Conservation (phyloP, 2,888 invertebrate species). For the Anodontia alba region DNA sequence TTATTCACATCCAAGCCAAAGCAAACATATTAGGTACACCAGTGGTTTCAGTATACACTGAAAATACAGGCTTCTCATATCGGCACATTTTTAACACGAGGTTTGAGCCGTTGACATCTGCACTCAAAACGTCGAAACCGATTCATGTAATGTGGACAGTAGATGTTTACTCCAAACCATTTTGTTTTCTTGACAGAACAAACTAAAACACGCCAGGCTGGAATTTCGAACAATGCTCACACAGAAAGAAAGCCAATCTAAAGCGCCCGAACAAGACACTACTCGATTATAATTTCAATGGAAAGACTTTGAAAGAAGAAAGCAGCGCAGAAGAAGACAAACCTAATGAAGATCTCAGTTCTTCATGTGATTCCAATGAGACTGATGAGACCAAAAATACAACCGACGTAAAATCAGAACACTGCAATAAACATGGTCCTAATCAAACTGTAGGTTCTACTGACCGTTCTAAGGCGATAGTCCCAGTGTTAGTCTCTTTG, state of each 20-base stretch:
- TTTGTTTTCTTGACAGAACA: background rate
- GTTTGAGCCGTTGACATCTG: background rate
- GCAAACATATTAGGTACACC: background rate
- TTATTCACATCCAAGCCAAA: background rate
- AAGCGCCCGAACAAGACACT: background rate
- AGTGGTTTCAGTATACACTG: background rate
- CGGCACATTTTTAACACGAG: background rate
- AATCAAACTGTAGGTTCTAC: too few species aligned
- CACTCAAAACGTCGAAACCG: background rate
- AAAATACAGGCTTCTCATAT: background rate
- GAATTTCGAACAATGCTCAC: background rate
- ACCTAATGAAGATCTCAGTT: too few species aligned
- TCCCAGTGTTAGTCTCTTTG: too few species aligned
- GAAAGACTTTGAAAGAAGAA: too few species aligned
- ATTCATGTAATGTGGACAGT: conserved; percentile 11
- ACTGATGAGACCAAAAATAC: too few species aligned
- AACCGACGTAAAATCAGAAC: too few species aligned
- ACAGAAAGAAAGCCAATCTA: background rate
- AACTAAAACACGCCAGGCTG: background rate
- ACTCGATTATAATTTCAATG: background rate
- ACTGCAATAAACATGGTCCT: too few species aligned
- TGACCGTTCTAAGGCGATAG: too few species aligned
- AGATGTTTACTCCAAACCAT: conserved; percentile 10
- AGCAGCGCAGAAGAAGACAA: too few species aligned
- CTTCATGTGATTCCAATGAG: too few species aligned